Evolutionary conservation across 2,113 vertebrate species (phyloP).

Genomic region (Butastur rufipennis): DNA sequence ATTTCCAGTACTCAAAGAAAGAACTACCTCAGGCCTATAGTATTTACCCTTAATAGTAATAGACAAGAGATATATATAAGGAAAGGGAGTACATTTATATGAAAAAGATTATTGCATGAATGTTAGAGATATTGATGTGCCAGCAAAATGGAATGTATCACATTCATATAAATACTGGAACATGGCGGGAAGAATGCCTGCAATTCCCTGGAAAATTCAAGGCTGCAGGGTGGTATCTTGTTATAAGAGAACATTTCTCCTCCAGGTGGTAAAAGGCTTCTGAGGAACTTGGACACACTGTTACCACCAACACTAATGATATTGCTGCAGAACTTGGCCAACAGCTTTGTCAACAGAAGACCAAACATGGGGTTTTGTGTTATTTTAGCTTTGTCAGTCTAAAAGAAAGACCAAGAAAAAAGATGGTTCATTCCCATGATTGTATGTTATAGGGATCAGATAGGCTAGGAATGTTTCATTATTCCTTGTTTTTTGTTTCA

Average conservation of each 20-base stretch:
- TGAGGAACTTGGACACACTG: not conserved
- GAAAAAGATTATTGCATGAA: not conserved
- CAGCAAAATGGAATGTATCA: not conserved
- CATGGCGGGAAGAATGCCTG: not conserved
- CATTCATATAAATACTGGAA: not conserved
- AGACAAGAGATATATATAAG: not conserved
- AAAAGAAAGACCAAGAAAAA: not conserved
- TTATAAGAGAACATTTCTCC: not conserved
- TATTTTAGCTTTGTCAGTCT: not conserved
- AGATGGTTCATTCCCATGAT: not conserved
- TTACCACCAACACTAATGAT: not conserved
- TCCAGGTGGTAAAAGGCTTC: not conserved
- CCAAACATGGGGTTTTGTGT: not conserved
- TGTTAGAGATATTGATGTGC: not conserved
- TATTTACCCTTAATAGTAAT: not conserved
- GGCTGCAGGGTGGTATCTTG: not conserved
- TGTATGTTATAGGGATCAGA: not conserved
- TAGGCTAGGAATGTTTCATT: not conserved
- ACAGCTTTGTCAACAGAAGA: not conserved
- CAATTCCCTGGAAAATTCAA: not conserved
- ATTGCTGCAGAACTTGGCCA: not conserved
- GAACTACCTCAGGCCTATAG: not conserved
- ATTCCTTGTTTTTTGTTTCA: not conserved
- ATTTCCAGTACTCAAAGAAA: not conserved
- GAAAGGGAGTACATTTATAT: not conserved